Percentiles rank a stretch among this genome's conserved stretches.
Conservation (phyloP, 2,888 invertebrate genomes). For the Harpalus rubripes region DNA sequence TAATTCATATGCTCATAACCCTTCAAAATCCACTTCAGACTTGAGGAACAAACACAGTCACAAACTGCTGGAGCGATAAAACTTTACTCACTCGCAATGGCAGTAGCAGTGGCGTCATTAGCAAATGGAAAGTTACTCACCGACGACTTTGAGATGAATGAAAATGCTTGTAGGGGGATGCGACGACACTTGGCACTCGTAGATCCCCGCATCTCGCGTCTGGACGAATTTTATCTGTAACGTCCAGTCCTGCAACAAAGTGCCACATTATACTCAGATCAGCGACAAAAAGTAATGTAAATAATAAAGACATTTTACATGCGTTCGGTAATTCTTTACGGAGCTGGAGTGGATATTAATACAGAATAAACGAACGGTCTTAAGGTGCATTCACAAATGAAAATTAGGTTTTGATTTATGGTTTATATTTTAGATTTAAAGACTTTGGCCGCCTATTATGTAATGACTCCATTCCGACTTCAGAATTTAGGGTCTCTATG, state of each 20-base stretch:
- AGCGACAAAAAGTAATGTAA: no score
- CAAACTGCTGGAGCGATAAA: conserved; percentile 51
- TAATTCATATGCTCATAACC: conserved; percentile 61
- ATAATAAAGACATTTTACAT: no score
- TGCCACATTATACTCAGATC: not conserved
- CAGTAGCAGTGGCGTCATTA: conserved; percentile 36
- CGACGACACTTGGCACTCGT: conserved; percentile 95
- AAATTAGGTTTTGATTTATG: no score
- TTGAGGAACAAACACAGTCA: conserved; percentile 37
- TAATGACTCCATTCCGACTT: no score
- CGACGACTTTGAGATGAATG: conserved; percentile 90
- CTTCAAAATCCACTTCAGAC: conserved; percentile 49
- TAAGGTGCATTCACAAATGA: no score
- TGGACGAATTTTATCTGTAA: conserved; percentile 94
- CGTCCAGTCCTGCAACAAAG: conserved; percentile 85
- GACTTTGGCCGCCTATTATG: no score
- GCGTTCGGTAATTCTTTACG: no score
- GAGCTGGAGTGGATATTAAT: no score
- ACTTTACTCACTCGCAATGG: conserved; percentile 30
- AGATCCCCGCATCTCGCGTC: conserved; percentile 90
- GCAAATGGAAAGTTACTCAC: conserved; percentile 80
- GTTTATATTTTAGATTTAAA: no score
- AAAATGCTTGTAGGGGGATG: conserved; percentile 95
- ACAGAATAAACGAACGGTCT: no score
- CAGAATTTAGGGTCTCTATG: no score